These are phyloP conservation scores for Heterotilapia buettikoferi DNA, from an alignment of 2,113 vertebrate species.

Conservation along the genomic window DNA sequence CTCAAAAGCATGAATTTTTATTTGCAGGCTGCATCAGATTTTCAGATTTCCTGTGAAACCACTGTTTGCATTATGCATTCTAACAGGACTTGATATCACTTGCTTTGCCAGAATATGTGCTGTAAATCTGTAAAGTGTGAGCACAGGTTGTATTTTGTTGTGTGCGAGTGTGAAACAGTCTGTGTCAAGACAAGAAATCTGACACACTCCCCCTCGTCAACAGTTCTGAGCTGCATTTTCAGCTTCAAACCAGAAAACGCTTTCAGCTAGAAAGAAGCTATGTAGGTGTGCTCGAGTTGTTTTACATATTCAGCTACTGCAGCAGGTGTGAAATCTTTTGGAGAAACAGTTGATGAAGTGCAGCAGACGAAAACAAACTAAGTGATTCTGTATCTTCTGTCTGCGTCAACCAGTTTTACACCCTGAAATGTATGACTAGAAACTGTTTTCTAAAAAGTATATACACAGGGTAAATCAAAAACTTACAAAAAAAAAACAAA, in stretches of 20 bases:
- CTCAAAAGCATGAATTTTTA: background rate
- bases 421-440: background rate
- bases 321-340: slow-evolving; percentile 33
- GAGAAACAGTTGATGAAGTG: background rate
- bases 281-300: slow-evolving; percentile 2
- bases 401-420: background rate
- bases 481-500: background rate
- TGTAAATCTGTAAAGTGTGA: slow-evolving; percentile 1
- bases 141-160: slow-evolving; percentile 1
- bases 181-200: slow-evolving; percentile 4
- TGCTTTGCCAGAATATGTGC: background rate
- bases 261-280: background rate
- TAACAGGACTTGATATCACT: background rate
- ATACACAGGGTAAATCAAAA: background rate
- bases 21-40: background rate
- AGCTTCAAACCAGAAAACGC: background rate
- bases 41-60: background rate
- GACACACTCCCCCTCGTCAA: slow-evolving; percentile 16
- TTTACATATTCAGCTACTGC: slow-evolving; percentile 26
- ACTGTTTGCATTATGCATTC: background rate
- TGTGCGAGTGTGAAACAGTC: slow-evolving; percentile 9
- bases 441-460: background rate
- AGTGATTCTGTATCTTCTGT: background rate
- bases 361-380: background rate
- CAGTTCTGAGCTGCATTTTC: slow-evolving; percentile 8